phyloP scores from a whole-genome alignment of 2,888 invertebrate genomes.

The Acrobasis suavella region DNA sequence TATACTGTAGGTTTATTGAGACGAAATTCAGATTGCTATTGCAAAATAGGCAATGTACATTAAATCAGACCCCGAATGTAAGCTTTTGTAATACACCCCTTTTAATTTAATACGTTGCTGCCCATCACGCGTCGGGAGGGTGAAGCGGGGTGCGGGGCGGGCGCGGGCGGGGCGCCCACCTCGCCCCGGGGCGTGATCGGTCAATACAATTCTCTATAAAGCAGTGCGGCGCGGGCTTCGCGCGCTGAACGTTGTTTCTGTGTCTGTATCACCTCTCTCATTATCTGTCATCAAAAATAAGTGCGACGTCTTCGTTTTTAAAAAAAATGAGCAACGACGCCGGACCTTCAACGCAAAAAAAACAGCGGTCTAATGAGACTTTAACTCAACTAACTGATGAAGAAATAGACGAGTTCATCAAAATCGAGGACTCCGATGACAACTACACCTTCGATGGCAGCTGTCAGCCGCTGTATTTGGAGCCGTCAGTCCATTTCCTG shows the following conservation, averaged over 20 bases:
- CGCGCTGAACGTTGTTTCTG: neutral
- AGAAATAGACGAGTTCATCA: neutral
- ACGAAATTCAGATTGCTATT: too few species aligned
- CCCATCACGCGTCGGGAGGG: neutral
- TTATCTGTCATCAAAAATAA: too few species aligned
- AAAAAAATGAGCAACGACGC: neutral
- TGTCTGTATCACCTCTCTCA: neutral
- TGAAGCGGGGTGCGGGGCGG: neutral
- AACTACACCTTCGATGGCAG: neutral
- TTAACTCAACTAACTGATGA: neutral
- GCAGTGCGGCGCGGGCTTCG: neutral
- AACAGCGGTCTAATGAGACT: neutral
- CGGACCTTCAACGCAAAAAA: neutral
- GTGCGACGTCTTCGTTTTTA: neutral
- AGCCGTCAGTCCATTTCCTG: neutral
- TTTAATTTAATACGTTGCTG: neutral
- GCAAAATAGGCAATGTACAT: too few species aligned
- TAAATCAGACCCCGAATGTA: too few species aligned
- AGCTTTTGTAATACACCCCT: too few species aligned
- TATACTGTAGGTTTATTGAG: too few species aligned
- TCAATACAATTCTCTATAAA: neutral
- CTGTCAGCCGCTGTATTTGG: neutral
- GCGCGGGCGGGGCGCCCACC: neutral
- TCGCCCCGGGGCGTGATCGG: constrained; percentile 1
- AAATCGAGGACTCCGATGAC: neutral